Evolutionary conservation across 30 jellyfish, hydroid and myxozoan species (phyloP).

Genomic region (Mastigias papua): DNA sequence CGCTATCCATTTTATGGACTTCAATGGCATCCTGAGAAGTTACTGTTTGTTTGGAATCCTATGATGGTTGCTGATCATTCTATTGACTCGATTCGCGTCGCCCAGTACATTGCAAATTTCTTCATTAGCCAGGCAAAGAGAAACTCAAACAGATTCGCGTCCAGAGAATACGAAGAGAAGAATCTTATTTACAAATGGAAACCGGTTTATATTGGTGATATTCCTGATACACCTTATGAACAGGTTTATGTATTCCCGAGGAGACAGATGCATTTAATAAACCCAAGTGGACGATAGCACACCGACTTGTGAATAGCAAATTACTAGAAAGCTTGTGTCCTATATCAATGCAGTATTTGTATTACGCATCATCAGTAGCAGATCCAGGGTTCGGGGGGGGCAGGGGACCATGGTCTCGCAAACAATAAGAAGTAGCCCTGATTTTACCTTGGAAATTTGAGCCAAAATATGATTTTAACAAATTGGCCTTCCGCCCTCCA

Average conservation of each 20-base stretch:
- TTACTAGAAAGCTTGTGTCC: too few species aligned
- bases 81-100: slow-evolving; percentile 70
- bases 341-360: too few species aligned
- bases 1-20: slow-evolving; percentile 90
- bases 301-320: too few species aligned
- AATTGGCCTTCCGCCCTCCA: too few species aligned
- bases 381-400: too few species aligned
- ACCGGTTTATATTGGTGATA: slow-evolving; percentile 87
- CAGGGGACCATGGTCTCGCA: too few species aligned
- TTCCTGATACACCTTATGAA: slow-evolving; percentile 93
- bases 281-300: neutral
- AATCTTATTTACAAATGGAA: slow-evolving; percentile 62
- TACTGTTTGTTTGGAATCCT: slow-evolving; percentile 83
- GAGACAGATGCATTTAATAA: neutral
- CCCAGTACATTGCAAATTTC: slow-evolving; percentile 91
- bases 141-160: slow-evolving; percentile 75
- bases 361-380: too few species aligned
- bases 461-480: too few species aligned
- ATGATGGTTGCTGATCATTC: slow-evolving; percentile 87
- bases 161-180: slow-evolving; percentile 73
- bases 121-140: slow-evolving; percentile 81
- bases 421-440: too few species aligned
- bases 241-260: slow-evolving; percentile 80
- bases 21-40: slow-evolving; percentile 98
- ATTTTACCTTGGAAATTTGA: too few species aligned